Evolutionary conservation across 2,888 invertebrate species (phyloP), one percentile per base, ranked within the genome.

Genomic region (Panorpa germanica): DNA sequence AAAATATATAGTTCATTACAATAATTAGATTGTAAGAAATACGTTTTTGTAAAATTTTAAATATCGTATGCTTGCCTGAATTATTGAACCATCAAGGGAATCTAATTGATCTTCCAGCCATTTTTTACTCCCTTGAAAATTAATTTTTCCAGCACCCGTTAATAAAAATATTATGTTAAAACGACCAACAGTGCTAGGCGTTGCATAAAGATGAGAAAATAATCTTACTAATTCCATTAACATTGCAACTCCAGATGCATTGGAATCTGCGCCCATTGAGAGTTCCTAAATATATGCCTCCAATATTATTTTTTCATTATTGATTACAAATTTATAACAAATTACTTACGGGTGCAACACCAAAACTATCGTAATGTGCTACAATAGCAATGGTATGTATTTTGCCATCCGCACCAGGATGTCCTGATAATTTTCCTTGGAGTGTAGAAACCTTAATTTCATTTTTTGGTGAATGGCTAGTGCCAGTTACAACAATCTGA

Each of bases 21-120:
- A 21, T 11, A 25, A 23, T 4, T 8, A 18, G 16, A 6, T n/a
- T 7, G 13, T 7, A 12, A 28, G n/a, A 28, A 9, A 5, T 7
- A 6, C 16, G 22, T 18, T 9, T 19, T 15, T 10, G 16, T 26
- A 13, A 10, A 22, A 14, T 17, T 24, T 28, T 17, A 25, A 25
- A 25, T 25, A 11, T 14, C 5, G n/a, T 21, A 10, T 16, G 26
- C 33, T 43, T 52, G 83, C 86, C 65, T 78, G 82, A 37, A 76
- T 57, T 26, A 73, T 47, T 2, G 72, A 65, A 25, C 68, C 67
- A 40, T 78, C 77, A 10, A 67, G 52, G 0, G 70, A 71, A 47
- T 96, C 95, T 35, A 86, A 50, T 46, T 86, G 83, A 46, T 90
- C 86, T 47, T 93, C 91, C 9, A 96, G 61, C 86, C 91, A 96